A percentile compares a stretch with the other conserved stretches of the same genome.
Evolutionary conservation across 2,113 vertebrate species (phyloP).

Genomic region (Benitochromis conjunctus): DNA sequence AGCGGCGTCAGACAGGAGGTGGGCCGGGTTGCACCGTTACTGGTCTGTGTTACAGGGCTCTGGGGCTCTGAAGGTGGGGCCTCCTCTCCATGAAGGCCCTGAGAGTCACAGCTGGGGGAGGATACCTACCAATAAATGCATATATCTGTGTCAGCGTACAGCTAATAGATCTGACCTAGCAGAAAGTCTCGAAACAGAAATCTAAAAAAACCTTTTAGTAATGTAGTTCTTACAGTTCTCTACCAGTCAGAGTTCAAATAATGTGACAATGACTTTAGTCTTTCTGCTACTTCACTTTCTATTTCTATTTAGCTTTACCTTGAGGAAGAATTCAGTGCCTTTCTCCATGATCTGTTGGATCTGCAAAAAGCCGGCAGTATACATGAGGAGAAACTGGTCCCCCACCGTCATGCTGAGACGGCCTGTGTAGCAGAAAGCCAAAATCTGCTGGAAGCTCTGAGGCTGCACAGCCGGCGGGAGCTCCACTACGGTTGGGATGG

Average conservation of each 20-base stretch:
- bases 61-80: conserved; percentile 89
- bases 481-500: conserved; percentile 83
- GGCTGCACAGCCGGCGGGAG: conserved; percentile 91
- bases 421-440: conserved; percentile 95
- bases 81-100: conserved; percentile 88
- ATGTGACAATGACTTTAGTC: neutral
- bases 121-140: conserved; percentile 53
- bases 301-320: conserved; percentile 73
- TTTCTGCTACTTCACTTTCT: neutral
- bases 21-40: conserved; percentile 56
- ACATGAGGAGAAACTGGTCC: conserved; percentile 97
- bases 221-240: neutral
- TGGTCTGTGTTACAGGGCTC: conserved; percentile 87
- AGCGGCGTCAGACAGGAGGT: conserved; percentile 79
- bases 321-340: conserved; percentile 96
- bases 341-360: conserved; percentile 99
- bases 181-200: neutral
- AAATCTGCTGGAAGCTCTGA: conserved; percentile 97
- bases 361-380: conserved; percentile 95
- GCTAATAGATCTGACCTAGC: neutral
- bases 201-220: neutral
- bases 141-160: neutral
- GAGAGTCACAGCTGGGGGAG: conserved; percentile 96
- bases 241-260: neutral
- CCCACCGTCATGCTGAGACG: conserved; percentile 97